Conservation (phyloP, 2,888 invertebrate genomes). For the Agrotis exclamationis region DNA sequence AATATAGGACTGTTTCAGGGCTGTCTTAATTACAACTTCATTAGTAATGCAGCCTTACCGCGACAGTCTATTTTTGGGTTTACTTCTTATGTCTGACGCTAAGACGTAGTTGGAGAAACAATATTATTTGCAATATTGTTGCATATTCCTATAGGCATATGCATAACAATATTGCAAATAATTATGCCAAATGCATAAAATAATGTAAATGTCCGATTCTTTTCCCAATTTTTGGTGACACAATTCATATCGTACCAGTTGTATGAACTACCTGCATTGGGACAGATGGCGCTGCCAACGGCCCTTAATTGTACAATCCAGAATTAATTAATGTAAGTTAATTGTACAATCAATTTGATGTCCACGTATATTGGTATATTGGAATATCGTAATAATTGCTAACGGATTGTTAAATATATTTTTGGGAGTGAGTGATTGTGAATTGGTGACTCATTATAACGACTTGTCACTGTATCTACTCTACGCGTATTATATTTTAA, state of each 20-base stretch:
- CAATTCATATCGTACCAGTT: slow-evolving; percentile 6
- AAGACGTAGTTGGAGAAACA: background rate
- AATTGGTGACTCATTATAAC: no score
- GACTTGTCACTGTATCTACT: no score
- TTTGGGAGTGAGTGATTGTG: background rate
- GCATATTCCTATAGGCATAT: no score
- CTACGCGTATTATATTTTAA: no score
- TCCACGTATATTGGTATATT: slow-evolving; percentile 26
- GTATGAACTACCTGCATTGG: slow-evolving; percentile 21
- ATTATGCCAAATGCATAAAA: no score
- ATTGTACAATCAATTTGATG: slow-evolving; percentile 55
- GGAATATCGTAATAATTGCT: slow-evolving; percentile 32
- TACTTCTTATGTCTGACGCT: background rate
- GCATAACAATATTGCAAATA: no score
- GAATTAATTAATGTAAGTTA: slow-evolving; percentile 55
- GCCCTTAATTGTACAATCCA: slow-evolving; percentile 37
- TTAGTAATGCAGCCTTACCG: background rate
- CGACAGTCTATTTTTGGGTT: background rate
- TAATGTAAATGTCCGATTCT: no score
- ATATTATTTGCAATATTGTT: no score
- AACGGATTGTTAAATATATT: slow-evolving; percentile 17
- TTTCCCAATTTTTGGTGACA: background rate
- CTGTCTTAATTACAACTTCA: background rate
- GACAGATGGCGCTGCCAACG: slow-evolving; percentile 28
- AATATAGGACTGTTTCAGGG: background rate